Evolutionary conservation across 2,797 vertebrate genomes (phyloP).

Genomic region (Pteronotus mesoamericanus): DNA sequence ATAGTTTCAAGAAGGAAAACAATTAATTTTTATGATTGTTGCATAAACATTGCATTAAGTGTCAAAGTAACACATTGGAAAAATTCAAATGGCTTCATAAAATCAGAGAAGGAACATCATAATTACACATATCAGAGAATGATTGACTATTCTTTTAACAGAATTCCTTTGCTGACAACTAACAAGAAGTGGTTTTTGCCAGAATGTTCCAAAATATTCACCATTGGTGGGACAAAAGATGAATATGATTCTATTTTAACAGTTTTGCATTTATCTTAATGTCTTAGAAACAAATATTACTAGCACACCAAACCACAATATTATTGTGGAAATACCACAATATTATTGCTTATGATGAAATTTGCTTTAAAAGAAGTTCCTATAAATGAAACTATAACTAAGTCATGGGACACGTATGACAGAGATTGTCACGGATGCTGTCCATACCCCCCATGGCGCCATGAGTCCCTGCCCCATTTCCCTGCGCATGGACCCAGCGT

Average conservation of each 20-base stretch:
- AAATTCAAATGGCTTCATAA: constrained; percentile 77
- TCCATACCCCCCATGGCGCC: fast-evolving
- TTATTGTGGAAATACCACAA: neutral
- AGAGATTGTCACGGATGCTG: fast-evolving
- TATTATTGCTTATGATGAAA: neutral
- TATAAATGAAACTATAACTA: neutral
- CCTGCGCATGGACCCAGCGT: neutral
- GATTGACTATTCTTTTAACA: constrained; percentile 78
- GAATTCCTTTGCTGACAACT: constrained; percentile 75
- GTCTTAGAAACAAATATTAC: neutral
- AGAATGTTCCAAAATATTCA: constrained; percentile 34
- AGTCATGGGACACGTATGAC: neutral
- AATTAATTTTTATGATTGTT: constrained; percentile 78
- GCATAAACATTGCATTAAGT: constrained; percentile 74
- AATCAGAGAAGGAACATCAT: constrained; percentile 72
- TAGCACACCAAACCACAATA: neutral
- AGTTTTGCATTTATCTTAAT: neutral
- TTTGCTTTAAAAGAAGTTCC: neutral
- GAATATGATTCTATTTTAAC: neutral
- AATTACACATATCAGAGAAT: constrained; percentile 79
- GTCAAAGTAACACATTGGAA: constrained; percentile 73
- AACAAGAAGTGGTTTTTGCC: constrained; percentile 30
- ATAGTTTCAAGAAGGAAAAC: constrained; percentile 70
- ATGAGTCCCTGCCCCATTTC: neutral
- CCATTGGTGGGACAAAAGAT: neutral